These are phyloP conservation scores for Rhipidura dahli DNA, from an alignment of 2,113 vertebrate species.

Conservation along the genomic window DNA sequence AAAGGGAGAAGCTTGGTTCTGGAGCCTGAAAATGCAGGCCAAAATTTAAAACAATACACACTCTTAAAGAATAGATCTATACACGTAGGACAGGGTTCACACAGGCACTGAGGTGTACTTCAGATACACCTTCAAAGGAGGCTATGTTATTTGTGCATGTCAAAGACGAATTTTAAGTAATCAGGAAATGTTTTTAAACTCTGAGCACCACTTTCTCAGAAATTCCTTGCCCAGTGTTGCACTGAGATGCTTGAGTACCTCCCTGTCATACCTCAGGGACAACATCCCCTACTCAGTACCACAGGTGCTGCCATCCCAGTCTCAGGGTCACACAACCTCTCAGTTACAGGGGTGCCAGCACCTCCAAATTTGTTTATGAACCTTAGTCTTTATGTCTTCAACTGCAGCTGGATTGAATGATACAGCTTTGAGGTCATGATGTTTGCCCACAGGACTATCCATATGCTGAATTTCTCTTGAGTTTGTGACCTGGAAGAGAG, in stretches of 20 bases:
- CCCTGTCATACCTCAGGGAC: background rate
- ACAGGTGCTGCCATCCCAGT: background rate
- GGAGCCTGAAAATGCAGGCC: background rate
- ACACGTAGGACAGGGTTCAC: background rate
- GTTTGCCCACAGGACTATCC: background rate
- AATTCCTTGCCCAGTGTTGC: background rate
- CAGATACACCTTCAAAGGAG: background rate
- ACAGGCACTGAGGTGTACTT: background rate
- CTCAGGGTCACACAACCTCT: background rate
- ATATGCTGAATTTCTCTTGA: background rate
- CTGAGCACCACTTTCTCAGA: background rate
- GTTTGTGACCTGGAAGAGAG: background rate
- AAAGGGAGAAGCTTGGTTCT: background rate
- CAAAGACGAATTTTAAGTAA: background rate
- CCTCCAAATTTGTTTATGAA: background rate
- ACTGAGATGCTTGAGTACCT: background rate
- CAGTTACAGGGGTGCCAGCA: background rate
- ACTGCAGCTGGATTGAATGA: background rate
- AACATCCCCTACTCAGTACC: background rate
- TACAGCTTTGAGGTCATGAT: background rate
- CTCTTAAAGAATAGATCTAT: background rate
- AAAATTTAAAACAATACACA: background rate
- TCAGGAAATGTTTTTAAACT: background rate
- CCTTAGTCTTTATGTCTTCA: background rate
- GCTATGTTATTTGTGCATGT: background rate